Evolutionary conservation across 1,140 invertebrate genomes (phyloP), one percentile per base, ranked within the genome.

Genomic region (Pectinophora gossypiella): DNA sequence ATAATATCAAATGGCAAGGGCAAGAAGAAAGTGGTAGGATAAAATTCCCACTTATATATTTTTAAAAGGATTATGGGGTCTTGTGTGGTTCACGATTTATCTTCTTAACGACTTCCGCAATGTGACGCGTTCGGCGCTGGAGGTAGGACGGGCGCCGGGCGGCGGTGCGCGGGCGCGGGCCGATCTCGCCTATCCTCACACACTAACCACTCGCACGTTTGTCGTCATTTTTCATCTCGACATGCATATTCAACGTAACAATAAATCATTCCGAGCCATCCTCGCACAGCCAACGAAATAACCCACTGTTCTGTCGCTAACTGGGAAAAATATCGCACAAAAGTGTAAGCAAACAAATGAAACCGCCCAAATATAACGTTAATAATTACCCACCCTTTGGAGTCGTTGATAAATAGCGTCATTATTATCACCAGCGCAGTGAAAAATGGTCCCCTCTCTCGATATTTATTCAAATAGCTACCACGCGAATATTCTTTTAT

Each of bases 171-270:
- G 46, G 51, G 48, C 48, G 49, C 20, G 36, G 15, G 48, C 18
- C 4, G 38, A 35, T 16, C 16, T 6, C 32, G 40, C 42, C 38
- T 13, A 46, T 46, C 44, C 48, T 40, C 51, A 51, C 52, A 36
- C 27, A 44, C 42, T 20, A 50, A 43, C 48, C 48, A 54, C 62
- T 74, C 74, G 66, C 68, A 65, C 68, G 72, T 77, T 76, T 59
- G 56, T 80, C 70, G 68, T 83, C 76, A 85, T 86, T 86, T 86
- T 85, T 86, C 83, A 86, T 86, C 74, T 67, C 73, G 79, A 83
- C 83, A 85, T 83, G 83, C 81, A 86, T 86, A 86, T 85, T 87
- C 83, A 85, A 82, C 79, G 68, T 54, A 68, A 82, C 71, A 73
- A 87, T 87, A 85, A 84, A 87, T 87, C 81, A 87, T 76, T 70